Evolutionary conservation across 2,888 invertebrate genomes (phyloP).

Genomic region (Thereva unica): DNA sequence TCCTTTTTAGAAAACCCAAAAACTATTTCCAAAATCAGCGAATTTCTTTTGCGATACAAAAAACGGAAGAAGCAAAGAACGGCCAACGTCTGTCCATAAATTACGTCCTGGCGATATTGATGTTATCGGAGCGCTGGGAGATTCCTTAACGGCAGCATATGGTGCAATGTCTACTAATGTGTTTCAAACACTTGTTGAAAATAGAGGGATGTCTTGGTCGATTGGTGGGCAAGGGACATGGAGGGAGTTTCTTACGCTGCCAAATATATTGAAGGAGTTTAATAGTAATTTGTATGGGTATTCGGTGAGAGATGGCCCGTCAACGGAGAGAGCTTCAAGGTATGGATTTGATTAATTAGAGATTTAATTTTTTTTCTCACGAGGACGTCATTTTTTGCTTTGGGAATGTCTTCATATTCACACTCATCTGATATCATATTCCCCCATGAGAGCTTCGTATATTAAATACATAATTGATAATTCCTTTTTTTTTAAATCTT

Average conservation of each 20-base stretch:
- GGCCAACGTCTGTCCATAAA: conserved; percentile 62
- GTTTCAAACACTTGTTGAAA: conserved; percentile 57
- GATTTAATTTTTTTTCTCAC: too few relatives aligned
- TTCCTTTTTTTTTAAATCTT: too few relatives aligned
- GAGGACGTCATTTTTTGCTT: too few relatives aligned
- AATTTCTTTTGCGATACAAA: conserved; percentile 53
- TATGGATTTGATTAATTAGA: conserved; percentile 30
- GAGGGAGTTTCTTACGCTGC: conserved; percentile 62
- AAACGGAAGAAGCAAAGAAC: conserved; percentile 52
- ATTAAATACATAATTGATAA: too few relatives aligned
- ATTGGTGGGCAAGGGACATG: conserved; percentile 63
- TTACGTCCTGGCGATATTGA: conserved; percentile 67
- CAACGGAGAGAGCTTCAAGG: conserved; percentile 55
- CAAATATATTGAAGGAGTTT: conserved; percentile 67
- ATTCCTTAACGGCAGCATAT: conserved; percentile 65
- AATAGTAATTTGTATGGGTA: conserved; percentile 69
- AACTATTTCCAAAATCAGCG: conserved; percentile 47
- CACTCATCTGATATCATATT: too few relatives aligned
- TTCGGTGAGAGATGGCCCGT: conserved; percentile 60
- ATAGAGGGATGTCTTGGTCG: conserved; percentile 60
- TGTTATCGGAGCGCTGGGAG: conserved; percentile 65
- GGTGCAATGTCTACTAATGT: conserved; percentile 59
- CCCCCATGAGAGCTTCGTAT: too few relatives aligned
- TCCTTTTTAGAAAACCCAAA: conserved; percentile 52
- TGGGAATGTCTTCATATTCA: too few relatives aligned